Conservation (phyloP, 2,113 vertebrate species). For the Alces alces region DNA sequence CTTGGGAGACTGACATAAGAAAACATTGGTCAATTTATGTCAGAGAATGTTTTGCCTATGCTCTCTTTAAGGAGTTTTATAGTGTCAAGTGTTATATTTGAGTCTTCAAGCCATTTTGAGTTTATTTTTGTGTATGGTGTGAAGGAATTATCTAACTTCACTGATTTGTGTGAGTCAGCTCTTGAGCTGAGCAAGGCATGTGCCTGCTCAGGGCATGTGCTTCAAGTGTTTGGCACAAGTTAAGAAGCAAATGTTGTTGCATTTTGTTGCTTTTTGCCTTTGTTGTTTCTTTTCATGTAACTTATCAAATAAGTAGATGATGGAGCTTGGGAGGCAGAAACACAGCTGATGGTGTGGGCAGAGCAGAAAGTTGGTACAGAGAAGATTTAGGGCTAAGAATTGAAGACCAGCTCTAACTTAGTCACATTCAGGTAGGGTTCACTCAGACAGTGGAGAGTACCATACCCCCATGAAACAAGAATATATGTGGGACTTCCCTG, state of each 20-base stretch:
- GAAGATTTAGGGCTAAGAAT: background rate
- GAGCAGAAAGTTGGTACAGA: background rate
- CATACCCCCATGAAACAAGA: background rate
- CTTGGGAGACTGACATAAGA: background rate
- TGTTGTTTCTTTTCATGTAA: background rate
- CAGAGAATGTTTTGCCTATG: background rate
- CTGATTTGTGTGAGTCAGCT: background rate
- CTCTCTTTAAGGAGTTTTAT: background rate
- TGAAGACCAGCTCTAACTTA: background rate
- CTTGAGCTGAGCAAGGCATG: background rate
- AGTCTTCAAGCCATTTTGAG: background rate
- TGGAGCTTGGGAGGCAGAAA: background rate
- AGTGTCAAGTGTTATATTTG: background rate
- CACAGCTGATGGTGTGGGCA: fast-evolving
- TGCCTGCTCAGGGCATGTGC: background rate
- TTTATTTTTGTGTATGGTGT: background rate
- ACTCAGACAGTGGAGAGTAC: background rate
- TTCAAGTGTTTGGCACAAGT: background rate
- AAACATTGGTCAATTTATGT: background rate
- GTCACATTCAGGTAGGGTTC: background rate
- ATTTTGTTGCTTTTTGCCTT: background rate
- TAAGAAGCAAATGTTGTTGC: background rate
- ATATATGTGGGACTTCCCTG: background rate
- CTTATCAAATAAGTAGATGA: background rate
- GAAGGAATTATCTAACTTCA: background rate